Percentiles rank a stretch among this genome's conserved stretches.
phyloP scores from a whole-genome alignment of 2,797 vertebrate species.

The Pseudochaenichthys georgianus region DNA sequence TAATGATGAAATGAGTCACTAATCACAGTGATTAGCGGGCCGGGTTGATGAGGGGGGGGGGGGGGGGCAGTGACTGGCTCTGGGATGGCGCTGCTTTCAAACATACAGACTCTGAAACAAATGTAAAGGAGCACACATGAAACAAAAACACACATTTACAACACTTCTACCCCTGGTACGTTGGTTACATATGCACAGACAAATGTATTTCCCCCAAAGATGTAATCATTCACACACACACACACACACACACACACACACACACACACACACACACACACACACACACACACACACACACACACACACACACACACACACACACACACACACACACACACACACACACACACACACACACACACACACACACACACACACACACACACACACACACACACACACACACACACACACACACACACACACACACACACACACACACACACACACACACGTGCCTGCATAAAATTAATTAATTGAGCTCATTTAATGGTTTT shows the following conservation, averaged over 20 bases:
- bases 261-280: no score
- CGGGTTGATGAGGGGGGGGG: conserved; percentile 52
- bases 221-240: conserved; percentile 37
- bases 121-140: conserved; percentile 21
- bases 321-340: no score
- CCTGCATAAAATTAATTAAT: conserved; percentile 71
- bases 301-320: no score
- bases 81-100: conserved; percentile 35
- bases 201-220: conserved; percentile 45
- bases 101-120: conserved; percentile 24
- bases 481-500: conserved; percentile 76
- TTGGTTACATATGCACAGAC: conserved; percentile 39
- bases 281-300: no score
- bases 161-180: conserved; percentile 6
- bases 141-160: conserved; percentile 11
- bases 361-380: no score
- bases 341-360: no score
- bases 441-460: conserved; percentile 28
- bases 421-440: conserved; percentile 26
- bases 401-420: no score
- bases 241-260: no score
- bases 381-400: no score
- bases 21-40: conserved; percentile 78
- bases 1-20: conserved; percentile 79
- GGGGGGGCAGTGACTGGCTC: conserved; percentile 42